Percentiles rank a stretch among this genome's conserved stretches.
phyloP scores from a whole-genome alignment of 2,888 invertebrate genomes.

The Homarus gammarus region DNA sequence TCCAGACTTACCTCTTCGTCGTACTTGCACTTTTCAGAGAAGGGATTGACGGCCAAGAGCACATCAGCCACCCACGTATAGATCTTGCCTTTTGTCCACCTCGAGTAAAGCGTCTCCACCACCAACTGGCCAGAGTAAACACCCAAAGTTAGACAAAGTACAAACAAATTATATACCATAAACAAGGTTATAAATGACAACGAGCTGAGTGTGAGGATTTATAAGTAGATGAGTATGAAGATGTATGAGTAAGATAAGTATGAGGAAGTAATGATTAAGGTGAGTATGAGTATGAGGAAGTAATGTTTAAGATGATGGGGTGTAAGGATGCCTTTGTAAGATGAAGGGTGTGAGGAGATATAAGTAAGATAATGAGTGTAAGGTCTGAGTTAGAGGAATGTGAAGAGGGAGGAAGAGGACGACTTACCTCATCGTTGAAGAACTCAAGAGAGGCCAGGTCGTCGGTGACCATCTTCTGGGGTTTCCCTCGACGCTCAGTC shows the following conservation, averaged over 20 bases:
- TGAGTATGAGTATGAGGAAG: too few relatives aligned
- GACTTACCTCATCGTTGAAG: conserved; percentile 86
- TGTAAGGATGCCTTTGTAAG: too few relatives aligned
- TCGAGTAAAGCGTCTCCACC: conserved; percentile 39
- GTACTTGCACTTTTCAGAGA: conserved; percentile 85
- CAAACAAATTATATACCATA: too few relatives aligned
- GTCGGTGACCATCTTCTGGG: conserved; percentile 86
- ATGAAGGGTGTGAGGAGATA: neutral
- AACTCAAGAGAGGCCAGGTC: conserved; percentile 89
- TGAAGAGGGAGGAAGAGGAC: neutral
- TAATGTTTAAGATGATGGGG: too few relatives aligned
- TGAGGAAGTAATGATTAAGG: too few relatives aligned
- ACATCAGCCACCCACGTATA: conserved; percentile 75
- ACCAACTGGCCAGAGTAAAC: conserved; percentile 20
- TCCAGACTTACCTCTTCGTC: conserved; percentile 83
- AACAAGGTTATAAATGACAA: too few relatives aligned
- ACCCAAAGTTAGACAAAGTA: too few relatives aligned
- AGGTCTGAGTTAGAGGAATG: neutral
- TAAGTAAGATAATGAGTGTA: neutral
- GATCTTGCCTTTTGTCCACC: conserved; percentile 51
- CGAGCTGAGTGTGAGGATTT: too few relatives aligned
- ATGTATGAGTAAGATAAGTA: too few relatives aligned
- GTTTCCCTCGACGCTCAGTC: conserved; percentile 55
- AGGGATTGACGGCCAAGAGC: conserved; percentile 68
- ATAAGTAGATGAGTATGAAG: too few relatives aligned